Base-by-base conservation (phyloP, 92 coral and sea anemone species). In the Palythoa heliodiscus region DNA sequence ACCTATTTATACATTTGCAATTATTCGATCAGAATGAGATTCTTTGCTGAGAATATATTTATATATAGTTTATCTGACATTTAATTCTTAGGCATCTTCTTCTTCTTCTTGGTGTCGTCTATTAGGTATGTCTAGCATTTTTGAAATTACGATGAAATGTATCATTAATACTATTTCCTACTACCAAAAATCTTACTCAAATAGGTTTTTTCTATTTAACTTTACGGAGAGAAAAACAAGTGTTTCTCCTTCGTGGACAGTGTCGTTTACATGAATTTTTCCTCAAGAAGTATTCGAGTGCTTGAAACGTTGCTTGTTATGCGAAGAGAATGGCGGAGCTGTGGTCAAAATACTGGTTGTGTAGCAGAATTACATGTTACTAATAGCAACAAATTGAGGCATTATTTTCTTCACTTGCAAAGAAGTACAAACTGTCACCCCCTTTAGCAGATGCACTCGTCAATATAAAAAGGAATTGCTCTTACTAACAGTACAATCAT, bases 191-290 rank as follows among this genome's bases (percentile, higher is more conserved):
- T n/a, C n/a, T n/a, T n/a, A n/a, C n/a, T n/a, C n/a, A n/a, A n/a
- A n/a, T n/a, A n/a, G n/a, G n/a, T n/a, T n/a, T n/a, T n/a, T n/a
- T n/a, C n/a, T n/a, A n/a, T n/a, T n/a, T n/a, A n/a, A n/a, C n/a
- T n/a, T n/a, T n/a, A n/a, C n/a, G n/a, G n/a, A 40, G 14, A 20
- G 13, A 63, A 91, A 88, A 84, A 53, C 88, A 13, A 61, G 38
- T 12, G 38, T 75, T 57, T 74, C 89, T n/a, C 40, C 81, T 4
- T 89, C 91, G 47, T 91, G 94, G 94, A 80, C 87, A 16, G 88
- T 88, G 48, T 22, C 35, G 20, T 72, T 84, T 50, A 35, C 87
- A n/a, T 84, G 79, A 83, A 84, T 86, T 71, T 71, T 88, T 37
- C 89, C 88, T 20, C 72, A 11, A 37, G 92, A 89, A 63, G 77